These are phyloP conservation scores for Corythucha ciliata DNA, from an alignment of 2,888 invertebrate genomes.

Conservation along the genomic window DNA sequence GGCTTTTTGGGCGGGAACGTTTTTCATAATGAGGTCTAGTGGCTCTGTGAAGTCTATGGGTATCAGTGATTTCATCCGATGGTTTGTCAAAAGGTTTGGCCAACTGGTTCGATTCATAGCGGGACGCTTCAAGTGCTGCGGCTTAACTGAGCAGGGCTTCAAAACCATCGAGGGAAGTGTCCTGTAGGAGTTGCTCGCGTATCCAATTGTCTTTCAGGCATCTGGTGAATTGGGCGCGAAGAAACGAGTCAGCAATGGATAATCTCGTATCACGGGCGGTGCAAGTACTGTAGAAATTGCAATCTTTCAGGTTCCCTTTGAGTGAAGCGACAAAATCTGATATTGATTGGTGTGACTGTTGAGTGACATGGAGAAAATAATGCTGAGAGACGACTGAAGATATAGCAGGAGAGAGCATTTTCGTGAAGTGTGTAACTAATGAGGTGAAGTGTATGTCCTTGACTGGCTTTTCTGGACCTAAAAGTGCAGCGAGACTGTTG, in stretches of 20 bases:
- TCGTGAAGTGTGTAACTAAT: conserved; percentile 11
- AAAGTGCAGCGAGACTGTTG: conserved; percentile 14
- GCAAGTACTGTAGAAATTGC: conserved; percentile 13
- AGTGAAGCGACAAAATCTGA: conserved; percentile 22
- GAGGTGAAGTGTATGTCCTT: conserved; percentile 13
- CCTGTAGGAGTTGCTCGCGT: conserved; percentile 12
- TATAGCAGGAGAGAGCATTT: conserved; percentile 17
- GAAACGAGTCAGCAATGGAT: conserved; percentile 16
- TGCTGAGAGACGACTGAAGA: conserved; percentile 25
- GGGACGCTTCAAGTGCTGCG: neutral
- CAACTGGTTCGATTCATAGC: neutral
- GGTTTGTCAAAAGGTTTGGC: neutral
- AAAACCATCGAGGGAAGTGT: neutral
- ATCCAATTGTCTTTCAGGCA: conserved; percentile 18
- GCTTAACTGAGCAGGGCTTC: too few relatives aligned
- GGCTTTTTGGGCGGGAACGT: too few relatives aligned
- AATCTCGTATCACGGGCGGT: conserved; percentile 3
- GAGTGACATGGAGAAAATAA: conserved; percentile 19
- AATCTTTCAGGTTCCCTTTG: conserved; percentile 15
- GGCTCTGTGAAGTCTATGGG: too few relatives aligned
- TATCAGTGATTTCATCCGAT: neutral
- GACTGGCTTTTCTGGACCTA: conserved; percentile 17
- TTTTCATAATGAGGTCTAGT: too few relatives aligned
- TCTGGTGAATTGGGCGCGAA: conserved; percentile 17
- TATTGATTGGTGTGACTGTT: conserved; percentile 21